phyloP scores from a whole-genome alignment of 2,113 vertebrate genomes.

The Larimichthys polyactis region DNA sequence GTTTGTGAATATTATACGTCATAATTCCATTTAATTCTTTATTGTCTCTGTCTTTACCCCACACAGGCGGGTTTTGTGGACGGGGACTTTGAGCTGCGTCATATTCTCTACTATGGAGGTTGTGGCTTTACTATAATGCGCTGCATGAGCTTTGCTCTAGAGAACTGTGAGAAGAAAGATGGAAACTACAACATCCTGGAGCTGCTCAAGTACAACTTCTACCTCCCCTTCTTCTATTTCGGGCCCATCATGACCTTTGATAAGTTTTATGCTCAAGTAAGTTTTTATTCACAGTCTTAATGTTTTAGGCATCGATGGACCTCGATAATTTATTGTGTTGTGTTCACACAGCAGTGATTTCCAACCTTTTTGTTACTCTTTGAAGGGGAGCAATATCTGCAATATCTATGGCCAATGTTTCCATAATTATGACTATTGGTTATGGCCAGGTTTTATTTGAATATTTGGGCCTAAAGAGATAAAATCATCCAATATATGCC shows the following conservation, averaged over 20 bases:
- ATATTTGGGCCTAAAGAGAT: neutral
- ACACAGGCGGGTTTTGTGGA: slow-evolving; percentile 86
- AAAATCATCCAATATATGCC: too few species aligned
- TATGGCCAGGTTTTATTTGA: neutral
- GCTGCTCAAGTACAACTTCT: slow-evolving; percentile 98
- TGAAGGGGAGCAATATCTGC: neutral
- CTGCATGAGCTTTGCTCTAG: slow-evolving; percentile 95
- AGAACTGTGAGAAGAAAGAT: slow-evolving; percentile 88
- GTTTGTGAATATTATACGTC: too few species aligned
- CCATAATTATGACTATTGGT: neutral
- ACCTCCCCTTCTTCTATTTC: slow-evolving; percentile 98
- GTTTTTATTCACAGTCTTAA: slow-evolving; percentile 10
- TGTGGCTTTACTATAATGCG: slow-evolving; percentile 93
- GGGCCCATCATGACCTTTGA: slow-evolving; percentile 98
- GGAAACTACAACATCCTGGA: slow-evolving; percentile 92
- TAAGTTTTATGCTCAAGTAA: slow-evolving; percentile 91
- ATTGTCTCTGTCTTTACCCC: neutral
- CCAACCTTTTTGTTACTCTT: neutral
- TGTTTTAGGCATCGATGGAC: neutral
- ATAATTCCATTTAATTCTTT: neutral
- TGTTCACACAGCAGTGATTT: neutral
- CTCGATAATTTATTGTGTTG: neutral
- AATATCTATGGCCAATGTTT: neutral
- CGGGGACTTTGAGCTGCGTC: slow-evolving; percentile 91
- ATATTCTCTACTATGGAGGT: slow-evolving; percentile 93